Conservation (phyloP, 2,113 vertebrate species). For the Mus musculus region DNA sequence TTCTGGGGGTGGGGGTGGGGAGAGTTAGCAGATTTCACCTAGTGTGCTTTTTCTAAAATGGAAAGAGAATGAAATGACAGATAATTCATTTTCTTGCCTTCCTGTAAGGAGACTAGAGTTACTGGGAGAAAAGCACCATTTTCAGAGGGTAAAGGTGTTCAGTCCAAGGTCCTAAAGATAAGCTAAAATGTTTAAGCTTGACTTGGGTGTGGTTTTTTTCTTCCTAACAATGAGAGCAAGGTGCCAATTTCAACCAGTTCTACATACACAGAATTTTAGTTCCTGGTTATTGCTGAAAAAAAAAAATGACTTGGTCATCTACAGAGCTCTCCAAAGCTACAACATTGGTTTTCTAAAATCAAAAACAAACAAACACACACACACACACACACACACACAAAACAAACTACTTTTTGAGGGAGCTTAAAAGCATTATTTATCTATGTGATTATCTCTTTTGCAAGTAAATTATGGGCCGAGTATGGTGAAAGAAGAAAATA, state of each 20-base stretch:
- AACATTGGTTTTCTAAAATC: not conserved
- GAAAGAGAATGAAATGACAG: not conserved
- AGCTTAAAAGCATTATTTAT: not conserved
- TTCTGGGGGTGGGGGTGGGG: not conserved
- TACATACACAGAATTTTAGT: not conserved
- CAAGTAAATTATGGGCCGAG: not conserved
- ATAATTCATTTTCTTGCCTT: not conserved
- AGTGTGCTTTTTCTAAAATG: not conserved
- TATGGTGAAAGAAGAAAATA: not conserved
- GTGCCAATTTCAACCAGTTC: not conserved
- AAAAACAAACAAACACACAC: too few relatives aligned
- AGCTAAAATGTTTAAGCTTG: not conserved
- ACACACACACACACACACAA: too few relatives aligned
- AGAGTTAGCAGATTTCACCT: not conserved
- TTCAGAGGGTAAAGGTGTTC: not conserved
- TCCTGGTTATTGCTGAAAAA: constrained; percentile 1
- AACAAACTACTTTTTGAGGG: not conserved
- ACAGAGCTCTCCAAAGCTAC: not conserved
- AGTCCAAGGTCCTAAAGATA: constrained; percentile 23
- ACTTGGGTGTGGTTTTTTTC: not conserved
- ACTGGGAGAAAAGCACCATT: not conserved
- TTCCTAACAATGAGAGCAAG: not conserved
- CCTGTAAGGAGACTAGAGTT: not conserved
- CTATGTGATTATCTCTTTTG: constrained; percentile 12
- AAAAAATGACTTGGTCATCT: not conserved